A percentile compares a stretch with the other conserved stretches of the same genome.
phyloP scores from a whole-genome alignment of 2,797 vertebrate species.

The Neoniphon sammara region DNA sequence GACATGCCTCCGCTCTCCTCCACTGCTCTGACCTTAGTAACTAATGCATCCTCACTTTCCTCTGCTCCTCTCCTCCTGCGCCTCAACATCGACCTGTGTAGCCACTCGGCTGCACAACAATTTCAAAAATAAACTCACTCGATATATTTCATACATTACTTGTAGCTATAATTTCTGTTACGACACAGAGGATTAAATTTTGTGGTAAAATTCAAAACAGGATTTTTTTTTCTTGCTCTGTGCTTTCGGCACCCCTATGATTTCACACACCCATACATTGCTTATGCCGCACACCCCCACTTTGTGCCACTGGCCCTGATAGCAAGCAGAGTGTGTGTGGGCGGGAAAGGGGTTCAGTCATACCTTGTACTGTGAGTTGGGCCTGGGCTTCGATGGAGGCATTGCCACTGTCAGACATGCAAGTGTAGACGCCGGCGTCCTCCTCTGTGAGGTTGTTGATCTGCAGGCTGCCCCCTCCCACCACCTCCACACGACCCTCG shows the following conservation, averaged over 20 bases:
- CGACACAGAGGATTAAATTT: conserved; percentile 1
- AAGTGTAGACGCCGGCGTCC: conserved; percentile 89
- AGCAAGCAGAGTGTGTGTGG: not conserved
- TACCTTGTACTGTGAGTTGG: conserved; percentile 92
- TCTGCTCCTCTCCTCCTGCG: conserved; percentile 9
- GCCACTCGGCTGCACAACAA: conserved; percentile 6
- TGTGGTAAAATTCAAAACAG: no score
- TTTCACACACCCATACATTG: not conserved
- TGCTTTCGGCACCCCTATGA: not conserved
- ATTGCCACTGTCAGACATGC: conserved; percentile 87
- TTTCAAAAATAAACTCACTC: not conserved
- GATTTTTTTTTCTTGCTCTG: not conserved
- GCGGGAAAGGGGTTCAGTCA: not conserved
- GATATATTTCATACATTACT: not conserved
- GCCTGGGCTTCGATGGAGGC: conserved; percentile 87
- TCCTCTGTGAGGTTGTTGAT: conserved; percentile 86
- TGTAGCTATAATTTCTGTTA: not conserved
- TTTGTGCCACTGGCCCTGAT: not conserved
- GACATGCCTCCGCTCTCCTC: conserved; percentile 21
- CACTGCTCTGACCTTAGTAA: not conserved
- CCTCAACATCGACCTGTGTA: not conserved
- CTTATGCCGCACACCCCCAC: not conserved
- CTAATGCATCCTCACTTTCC: conserved; percentile 13
- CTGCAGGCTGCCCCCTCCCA: conserved; percentile 87
- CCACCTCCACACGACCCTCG: conserved; percentile 79